A percentile compares a stretch with the other conserved stretches of the same genome.
Conservation (phyloP, 92 coral and sea anemone genomes). For the Micromussa lordhowensis region DNA sequence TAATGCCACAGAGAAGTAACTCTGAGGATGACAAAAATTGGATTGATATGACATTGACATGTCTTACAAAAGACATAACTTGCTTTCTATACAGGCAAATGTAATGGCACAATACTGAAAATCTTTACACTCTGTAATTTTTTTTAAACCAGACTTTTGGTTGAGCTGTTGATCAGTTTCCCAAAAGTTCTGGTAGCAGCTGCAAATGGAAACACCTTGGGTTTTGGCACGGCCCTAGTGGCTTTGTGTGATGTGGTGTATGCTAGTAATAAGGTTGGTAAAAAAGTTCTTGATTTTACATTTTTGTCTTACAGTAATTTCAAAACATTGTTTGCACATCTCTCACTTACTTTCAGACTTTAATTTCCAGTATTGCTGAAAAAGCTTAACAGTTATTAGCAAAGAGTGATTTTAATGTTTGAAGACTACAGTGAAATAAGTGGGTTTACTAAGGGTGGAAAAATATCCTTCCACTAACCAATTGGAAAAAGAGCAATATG, state of each 20-base stretch:
- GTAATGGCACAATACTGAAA: neutral
- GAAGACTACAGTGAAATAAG: no score
- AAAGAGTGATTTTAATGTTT: neutral
- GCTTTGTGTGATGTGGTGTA: conserved; percentile 91
- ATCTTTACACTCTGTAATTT: neutral
- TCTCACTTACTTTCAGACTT: neutral
- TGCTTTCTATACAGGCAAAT: no score
- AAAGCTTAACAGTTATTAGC: neutral
- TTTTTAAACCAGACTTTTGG: conserved; percentile 74
- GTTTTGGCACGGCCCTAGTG: conserved; percentile 89
- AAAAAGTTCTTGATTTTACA: neutral
- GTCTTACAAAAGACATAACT: no score
- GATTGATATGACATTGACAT: no score
- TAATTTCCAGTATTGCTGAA: neutral
- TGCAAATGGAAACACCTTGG: conserved; percentile 88
- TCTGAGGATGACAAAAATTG: no score
- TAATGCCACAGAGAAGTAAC: no score
- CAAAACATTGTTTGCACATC: neutral
- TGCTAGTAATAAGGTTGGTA: conserved; percentile 75
- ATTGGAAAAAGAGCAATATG: no score
- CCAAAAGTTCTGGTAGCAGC: conserved; percentile 93
- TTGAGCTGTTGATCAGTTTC: conserved; percentile 78
- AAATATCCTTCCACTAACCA: no score
- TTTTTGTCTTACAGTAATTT: neutral
- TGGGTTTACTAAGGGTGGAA: no score